These are phyloP conservation scores for Zaprionus vittiger DNA, from an alignment of 1,140 invertebrate genomes.

Conservation along the genomic window DNA sequence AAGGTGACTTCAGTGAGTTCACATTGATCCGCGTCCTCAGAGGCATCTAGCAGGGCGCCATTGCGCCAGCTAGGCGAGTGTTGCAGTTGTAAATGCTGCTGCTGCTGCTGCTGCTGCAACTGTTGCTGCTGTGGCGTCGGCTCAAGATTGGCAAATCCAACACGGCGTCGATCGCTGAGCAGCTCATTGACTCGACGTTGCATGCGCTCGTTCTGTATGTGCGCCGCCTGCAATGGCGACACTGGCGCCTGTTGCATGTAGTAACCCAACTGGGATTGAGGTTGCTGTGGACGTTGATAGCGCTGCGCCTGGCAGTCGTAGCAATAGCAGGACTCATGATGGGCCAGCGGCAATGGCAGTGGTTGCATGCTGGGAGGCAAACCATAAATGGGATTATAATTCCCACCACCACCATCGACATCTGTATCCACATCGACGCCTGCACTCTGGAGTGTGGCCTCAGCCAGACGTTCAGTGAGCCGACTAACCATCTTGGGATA, in stretches of 20 bases:
- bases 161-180: conserved; percentile 73
- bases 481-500: conserved; percentile 82
- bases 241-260: conserved; percentile 52
- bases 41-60: conserved; percentile 71
- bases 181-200: conserved; percentile 80
- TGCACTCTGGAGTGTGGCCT: conserved; percentile 53
- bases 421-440: conserved; percentile 37
- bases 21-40: conserved; percentile 86
- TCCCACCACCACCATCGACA: conserved; percentile 47
- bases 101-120: conserved; percentile 18
- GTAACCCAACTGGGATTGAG: conserved; percentile 47
- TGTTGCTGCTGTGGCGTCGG: conserved; percentile 51
- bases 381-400: conserved; percentile 70
- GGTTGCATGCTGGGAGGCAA: conserved; percentile 75
- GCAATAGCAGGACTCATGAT: conserved; percentile 81
- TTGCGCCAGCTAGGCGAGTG: conserved; percentile 70
- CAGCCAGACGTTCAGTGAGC: conserved; percentile 75
- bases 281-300: conserved; percentile 57
- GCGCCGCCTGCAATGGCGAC: conserved; percentile 74
- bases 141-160: conserved; percentile 79
- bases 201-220: conserved; percentile 80
- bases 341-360: conserved; percentile 58
- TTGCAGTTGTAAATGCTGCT: conserved; percentile 44
- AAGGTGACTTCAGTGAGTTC: conserved; percentile 92
- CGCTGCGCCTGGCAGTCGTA: conserved; percentile 82